Evolutionary conservation across 2,113 vertebrate species (phyloP).

Genomic region (Rhabdomys dilectus): DNA sequence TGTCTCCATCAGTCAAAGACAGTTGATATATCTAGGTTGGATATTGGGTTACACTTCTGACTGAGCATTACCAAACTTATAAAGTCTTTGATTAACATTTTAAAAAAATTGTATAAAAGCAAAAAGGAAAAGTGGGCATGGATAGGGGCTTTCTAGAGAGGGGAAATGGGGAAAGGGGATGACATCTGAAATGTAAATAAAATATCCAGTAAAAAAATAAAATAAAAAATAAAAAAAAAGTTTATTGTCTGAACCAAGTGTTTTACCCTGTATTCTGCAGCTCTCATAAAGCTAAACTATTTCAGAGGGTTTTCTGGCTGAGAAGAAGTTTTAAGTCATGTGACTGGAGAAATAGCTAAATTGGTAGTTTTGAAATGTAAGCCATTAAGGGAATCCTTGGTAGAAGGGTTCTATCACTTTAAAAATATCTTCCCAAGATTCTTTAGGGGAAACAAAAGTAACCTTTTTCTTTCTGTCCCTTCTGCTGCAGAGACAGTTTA

Average conservation of each 20-base stretch:
- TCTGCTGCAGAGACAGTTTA: background rate
- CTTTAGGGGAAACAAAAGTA: background rate
- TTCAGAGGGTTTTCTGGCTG: background rate
- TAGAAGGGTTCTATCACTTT: background rate
- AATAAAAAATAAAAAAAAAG: too few species aligned
- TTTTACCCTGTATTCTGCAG: background rate
- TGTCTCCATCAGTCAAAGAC: too few species aligned
- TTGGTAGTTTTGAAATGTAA: background rate
- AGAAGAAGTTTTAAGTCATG: background rate
- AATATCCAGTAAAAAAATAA: too few species aligned
- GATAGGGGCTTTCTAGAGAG: too few species aligned
- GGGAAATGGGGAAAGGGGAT: too few species aligned
- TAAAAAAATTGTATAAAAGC: too few species aligned
- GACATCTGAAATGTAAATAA: too few species aligned
- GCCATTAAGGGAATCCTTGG: background rate
- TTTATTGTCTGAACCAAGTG: background rate
- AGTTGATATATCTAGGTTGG: too few species aligned
- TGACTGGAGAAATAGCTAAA: background rate
- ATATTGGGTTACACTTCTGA: too few species aligned
- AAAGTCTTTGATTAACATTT: too few species aligned
- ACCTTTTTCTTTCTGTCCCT: background rate
- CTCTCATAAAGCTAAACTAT: conserved; percentile 6
- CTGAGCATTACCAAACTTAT: too few species aligned
- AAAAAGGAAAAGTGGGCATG: too few species aligned
- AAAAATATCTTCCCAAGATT: background rate